Evolutionary conservation across 2,113 vertebrate species (phyloP), one percentile per base, ranked within the genome.

Genomic region (Atherinomorus stipes): DNA sequence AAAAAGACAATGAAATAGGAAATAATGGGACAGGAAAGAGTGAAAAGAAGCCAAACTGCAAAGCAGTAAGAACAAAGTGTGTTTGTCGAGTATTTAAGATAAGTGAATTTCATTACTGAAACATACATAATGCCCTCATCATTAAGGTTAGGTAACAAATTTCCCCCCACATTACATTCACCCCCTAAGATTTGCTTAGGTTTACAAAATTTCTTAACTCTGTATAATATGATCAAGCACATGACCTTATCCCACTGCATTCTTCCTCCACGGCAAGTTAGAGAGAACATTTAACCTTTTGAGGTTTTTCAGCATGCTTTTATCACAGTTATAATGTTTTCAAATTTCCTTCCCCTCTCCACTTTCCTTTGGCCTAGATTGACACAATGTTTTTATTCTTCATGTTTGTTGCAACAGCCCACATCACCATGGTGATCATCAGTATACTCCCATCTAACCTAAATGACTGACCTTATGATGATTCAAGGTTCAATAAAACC

Each of bases 1-100:
- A n/a, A n/a, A n/a, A n/a, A n/a, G n/a, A n/a, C n/a, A n/a, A n/a
- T n/a, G n/a, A n/a, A n/a, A n/a, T n/a, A 84, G 89, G 77, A 85
- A 91, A 80, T 69, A 72, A 63, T 16, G 47, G 22, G 62, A 4
- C 61, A 81, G 85, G 83, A 88, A 85, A 84, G 66, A 77, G 22
- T 0, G 66, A 61, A 83, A 82, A 69, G 21, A 38, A 64, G 58
- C 53, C 56, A 2, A 19, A 67, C 37, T 37, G 83, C 31, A 11
- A 23, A 61, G 28, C 65, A 85, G 57, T 23, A 34, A 1, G 1
- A 11, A 22, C 37, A 15, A 11, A 13, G 47, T 28, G 4, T 79
- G 84, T 87, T 84, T 87, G 72, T 54, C 72, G 62, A 80, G 49
- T 68, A 78, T 2, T 67, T 86, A 25, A 73, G 6, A 28, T 28